Conservation (phyloP, 2,888 invertebrate species). For the Mythimna loreyi region DNA sequence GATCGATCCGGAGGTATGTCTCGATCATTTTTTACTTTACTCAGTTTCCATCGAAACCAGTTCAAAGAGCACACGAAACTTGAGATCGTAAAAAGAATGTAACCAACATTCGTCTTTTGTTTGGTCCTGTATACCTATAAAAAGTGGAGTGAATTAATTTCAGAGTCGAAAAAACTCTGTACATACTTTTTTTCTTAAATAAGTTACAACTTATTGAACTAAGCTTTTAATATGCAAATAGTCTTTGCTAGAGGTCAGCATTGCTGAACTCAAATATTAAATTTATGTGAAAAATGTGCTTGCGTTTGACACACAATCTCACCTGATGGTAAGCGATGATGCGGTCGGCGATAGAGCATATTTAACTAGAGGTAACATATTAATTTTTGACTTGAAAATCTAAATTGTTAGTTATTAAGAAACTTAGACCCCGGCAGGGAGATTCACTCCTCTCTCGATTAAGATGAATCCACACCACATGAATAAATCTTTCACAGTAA, state of each 20-base stretch:
- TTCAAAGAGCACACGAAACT: slow-evolving; percentile 87
- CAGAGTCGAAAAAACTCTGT: neutral
- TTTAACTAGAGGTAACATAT: too few relatives aligned
- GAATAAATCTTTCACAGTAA: slow-evolving; percentile 1
- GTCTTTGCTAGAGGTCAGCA: neutral
- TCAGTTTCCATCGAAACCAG: slow-evolving; percentile 81
- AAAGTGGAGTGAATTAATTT: slow-evolving; percentile 43
- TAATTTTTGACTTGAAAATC: too few relatives aligned
- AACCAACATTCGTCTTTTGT: slow-evolving; percentile 51
- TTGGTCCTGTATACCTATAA: slow-evolving; percentile 68
- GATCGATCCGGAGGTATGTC: slow-evolving; percentile 76
- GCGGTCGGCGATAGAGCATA: too few relatives aligned
- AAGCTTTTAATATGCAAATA: neutral
- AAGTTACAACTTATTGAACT: neutral
- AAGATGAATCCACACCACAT: too few relatives aligned
- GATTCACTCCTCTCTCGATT: too few relatives aligned
- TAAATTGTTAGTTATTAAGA: too few relatives aligned
- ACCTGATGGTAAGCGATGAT: too few relatives aligned
- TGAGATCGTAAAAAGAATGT: slow-evolving; percentile 73
- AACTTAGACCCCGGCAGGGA: too few relatives aligned
- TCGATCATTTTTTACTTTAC: slow-evolving; percentile 82
- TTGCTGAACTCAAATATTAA: neutral
- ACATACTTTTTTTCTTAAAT: slow-evolving; percentile 3
- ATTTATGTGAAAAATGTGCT: too few relatives aligned
- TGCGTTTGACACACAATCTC: too few relatives aligned